Evolutionary conservation across 1,140 invertebrate genomes (phyloP), one percentile per base, ranked within the genome.

Genomic region (silkworm (Bombyx mori)): DNA sequence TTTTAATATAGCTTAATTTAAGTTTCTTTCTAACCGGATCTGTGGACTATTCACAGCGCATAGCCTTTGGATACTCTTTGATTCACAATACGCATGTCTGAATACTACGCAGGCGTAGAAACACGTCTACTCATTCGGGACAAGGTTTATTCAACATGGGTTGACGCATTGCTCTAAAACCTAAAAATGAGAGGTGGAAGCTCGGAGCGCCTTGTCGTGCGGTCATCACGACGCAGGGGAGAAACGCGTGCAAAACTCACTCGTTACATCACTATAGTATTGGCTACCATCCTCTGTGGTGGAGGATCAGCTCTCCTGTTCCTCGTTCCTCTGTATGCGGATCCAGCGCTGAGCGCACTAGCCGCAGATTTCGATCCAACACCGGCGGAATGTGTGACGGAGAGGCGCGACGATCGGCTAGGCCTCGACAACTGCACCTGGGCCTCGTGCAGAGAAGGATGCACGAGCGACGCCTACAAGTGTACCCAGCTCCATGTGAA

Each of bases 401-500:
- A 92, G 12, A 83, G 93, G 22, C 88, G 92, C n/a, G 94, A 95
- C 70, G 92, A 95, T 66, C 88, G 92, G 46, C 89, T 91, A 45
- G 94, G 95, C 1, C 88, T 96, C 46, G 93, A 93, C 79, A 95
- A 96, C 79, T 96, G 95, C 82, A 93, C 93, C 7, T 96, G 94
- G 94, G 94, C 93, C 60, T 95, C 94, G 0, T 97, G 95, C 68
- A 89, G 95, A 45, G 94, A 96, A 81, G 95, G 95, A 7, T 97
- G 95, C 82, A 96, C 95, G 46, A 95, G 93, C 70, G 95, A 96
- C 84, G 91, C 95, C 49, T 96, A 95, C 85, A 91, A 91, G 61
- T 97, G 95, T 82, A 94, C 93, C 7, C 94, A 96, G 78, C 92
- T 97, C 56, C 95, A 94, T 83, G 95, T 96, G 53, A 92, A 92